Base-by-base conservation (phyloP, 1,140 invertebrate species). In the Eupeodes corollae region DNA sequence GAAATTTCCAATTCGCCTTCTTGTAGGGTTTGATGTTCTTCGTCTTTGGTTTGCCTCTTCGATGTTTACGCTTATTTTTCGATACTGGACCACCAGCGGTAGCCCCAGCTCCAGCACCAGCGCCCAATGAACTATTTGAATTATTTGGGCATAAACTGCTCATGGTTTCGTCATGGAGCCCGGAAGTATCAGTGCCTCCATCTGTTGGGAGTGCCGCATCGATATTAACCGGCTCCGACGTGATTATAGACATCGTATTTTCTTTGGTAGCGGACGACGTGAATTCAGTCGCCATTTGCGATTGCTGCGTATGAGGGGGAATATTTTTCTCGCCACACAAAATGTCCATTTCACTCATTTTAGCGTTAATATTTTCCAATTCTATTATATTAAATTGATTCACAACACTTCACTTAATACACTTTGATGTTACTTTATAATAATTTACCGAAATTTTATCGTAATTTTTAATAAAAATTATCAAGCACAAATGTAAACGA, bases 1-100 rank as follows among this genome's bases (percentile, higher is more conserved):
- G 65, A 32, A 67, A 57, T 49, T 68, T 67, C 65, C 63, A 65
- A 31, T 55, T 56, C 1, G 59, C 51, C 14, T 63, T 60, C 47
- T 68, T 69, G 46, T 68, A 67, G 3, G 60, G 55, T 52, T 67
- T 65, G 10, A 58, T 59, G 35, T 62, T 57, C 53, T 71, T 71
- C 0, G 63, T 55, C 49, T 70, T 71, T 16, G 58, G 53, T 52
- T 71, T 71, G 13, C 69, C 62, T 11, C 69, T 58, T n/a, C 69
- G 52, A 46, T 68, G 69, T 56, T 71, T 71, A 3, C 63, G 57
- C 46, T 67, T 69, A 9, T 55, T 56, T 35, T 54, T 44, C 26
- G 34, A 35, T n/a, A 5, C 3, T 35, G 12, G 12, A 35, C 12
- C 10, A n/a, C 12, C 12, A 35, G n/a, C n/a, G n/a, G n/a, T n/a